Base-by-base conservation (phyloP, 2,888 invertebrate genomes). In the Troides aeacus region DNA sequence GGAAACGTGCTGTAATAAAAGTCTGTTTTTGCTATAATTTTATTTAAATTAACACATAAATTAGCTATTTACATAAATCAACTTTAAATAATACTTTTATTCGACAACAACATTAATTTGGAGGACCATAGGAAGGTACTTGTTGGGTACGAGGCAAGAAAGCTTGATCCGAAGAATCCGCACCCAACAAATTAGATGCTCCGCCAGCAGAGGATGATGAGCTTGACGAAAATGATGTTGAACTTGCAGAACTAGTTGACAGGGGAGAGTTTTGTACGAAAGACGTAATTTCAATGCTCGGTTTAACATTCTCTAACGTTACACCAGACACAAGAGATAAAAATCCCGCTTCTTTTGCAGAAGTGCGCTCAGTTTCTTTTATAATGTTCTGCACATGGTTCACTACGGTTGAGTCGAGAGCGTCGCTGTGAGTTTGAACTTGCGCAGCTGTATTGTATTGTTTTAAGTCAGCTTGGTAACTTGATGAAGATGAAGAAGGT, bases 271-370 rank as follows among this genome's bases (percentile, higher is more conserved):
- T 85, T n/a, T 92, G 90, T 1, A 87, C 83, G 70, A 92, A 92
- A 0, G 92, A 91, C 7, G 88, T 81, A 65, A 92, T 74, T 77
- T 92, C 92, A n/a, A 91, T 77, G 72, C 92, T 92, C 0, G 92
- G 92, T 71, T 81, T 84, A 2, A 86, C 91, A 68, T 84, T 86
- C 73, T 85, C 91, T 8, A 92, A 77, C 18, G 90, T 84, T 24
- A 92, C 88, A 36, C 92, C 91, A 4, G 92, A 90, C 18, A 92
- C 89, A 24, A 90, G 73, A 0, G 92, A 92, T 39, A 79, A 75
- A 70, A 89, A 91, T 50, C 92, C 92, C 23, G 87, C 83, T 50
- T 86, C 82, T 65, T 81, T 86, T 0, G 92, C 92, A n/a, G 85
- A 81, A 8, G 80, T 83, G 68, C 91, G 92, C 73, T 92, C 92